Conservation (phyloP, 2,113 vertebrate species). For the Periophthalmodon schlosseri region DNA sequence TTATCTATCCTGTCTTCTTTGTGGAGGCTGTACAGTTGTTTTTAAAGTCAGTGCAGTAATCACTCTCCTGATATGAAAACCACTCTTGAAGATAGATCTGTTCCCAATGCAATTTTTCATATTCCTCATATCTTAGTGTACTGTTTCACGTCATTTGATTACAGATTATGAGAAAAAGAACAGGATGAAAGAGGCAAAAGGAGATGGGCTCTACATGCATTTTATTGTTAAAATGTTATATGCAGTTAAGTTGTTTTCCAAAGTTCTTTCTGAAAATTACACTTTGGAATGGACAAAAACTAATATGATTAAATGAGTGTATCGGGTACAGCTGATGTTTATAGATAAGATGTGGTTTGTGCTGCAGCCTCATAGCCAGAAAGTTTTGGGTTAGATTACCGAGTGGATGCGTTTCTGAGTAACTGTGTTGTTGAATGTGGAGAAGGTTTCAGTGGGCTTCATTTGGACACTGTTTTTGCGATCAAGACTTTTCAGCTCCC, state of each 20-base stretch:
- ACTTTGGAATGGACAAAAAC: too few species aligned
- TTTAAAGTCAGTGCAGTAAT: slow-evolving; percentile 36
- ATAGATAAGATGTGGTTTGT: too few species aligned
- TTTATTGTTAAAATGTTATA: neutral
- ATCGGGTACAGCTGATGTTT: too few species aligned
- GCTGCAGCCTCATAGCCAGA: neutral
- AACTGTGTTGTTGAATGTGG: neutral
- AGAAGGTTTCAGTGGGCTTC: too few species aligned
- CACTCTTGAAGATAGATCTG: neutral
- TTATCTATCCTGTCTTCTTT: slow-evolving; percentile 6
- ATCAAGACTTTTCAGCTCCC: too few species aligned
- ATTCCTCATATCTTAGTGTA: neutral
- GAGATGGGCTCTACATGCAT: neutral
- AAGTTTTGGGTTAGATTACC: neutral
- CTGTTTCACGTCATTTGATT: slow-evolving; percentile 9
- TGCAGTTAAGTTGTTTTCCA: neutral
- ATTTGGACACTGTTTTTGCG: too few species aligned
- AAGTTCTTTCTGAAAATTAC: neutral
- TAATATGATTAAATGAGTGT: too few species aligned
- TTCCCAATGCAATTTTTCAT: slow-evolving; percentile 25
- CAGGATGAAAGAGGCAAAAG: neutral
- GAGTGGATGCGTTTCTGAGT: neutral
- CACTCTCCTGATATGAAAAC: slow-evolving; percentile 18
- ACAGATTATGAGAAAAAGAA: neutral
- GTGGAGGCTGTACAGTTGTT: slow-evolving; percentile 25